Conservation (phyloP, 2,113 vertebrate species). For the Pterocles orientalis region DNA sequence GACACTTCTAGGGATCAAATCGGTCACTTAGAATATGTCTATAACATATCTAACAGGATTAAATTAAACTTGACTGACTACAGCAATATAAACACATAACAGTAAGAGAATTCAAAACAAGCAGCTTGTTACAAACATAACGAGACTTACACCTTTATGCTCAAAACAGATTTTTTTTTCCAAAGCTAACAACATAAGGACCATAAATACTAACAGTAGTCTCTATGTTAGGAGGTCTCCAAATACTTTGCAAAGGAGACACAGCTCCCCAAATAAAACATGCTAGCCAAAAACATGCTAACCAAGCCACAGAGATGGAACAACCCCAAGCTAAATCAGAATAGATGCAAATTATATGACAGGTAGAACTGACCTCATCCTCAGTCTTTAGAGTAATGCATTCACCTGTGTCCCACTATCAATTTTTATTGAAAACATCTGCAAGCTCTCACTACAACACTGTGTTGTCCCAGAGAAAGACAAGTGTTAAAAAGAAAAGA, state of each 20-base stretch:
- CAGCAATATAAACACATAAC: neutral
- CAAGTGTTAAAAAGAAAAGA: neutral
- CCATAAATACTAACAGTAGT: neutral
- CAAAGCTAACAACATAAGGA: neutral
- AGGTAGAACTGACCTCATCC: neutral
- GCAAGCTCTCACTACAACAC: neutral
- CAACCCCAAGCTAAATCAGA: neutral
- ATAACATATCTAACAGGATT: neutral
- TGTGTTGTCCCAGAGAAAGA: neutral
- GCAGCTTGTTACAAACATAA: neutral
- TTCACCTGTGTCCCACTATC: neutral
- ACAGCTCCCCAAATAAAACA: neutral
- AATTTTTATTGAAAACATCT: slow-evolving; percentile 28
- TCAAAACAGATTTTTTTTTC: neutral
- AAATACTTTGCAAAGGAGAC: neutral
- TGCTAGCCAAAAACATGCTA: neutral
- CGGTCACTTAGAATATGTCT: neutral
- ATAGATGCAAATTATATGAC: neutral
- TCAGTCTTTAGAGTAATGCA: neutral
- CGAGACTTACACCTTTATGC: neutral
- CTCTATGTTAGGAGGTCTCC: neutral
- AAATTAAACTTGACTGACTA: neutral
- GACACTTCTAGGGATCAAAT: neutral
- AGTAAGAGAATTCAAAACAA: neutral
- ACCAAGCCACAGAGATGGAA: neutral